Evolutionary conservation across 2,888 invertebrate genomes (phyloP), one percentile per base, ranked within the genome.

Genomic region (Tenthredo mesomela): DNA sequence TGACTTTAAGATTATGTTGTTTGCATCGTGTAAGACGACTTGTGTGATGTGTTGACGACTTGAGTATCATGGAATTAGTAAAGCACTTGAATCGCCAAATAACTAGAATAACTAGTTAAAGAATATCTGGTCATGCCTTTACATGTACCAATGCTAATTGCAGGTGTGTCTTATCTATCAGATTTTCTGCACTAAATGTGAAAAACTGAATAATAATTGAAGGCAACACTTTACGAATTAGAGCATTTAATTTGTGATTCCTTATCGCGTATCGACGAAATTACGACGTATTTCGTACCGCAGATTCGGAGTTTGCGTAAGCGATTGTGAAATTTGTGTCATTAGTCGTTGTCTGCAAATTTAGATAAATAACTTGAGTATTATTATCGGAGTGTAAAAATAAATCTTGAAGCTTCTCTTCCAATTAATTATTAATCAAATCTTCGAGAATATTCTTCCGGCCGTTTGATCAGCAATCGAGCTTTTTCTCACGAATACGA

Each of bases 1-100:
- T 47, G 33, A 47, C 82, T 43, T n/a, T 10, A 82, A 82, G 82
- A 82, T 67, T 65, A 82, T 18, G 82, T 47, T 82, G 82, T 82
- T 82, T 82, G 43, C 40, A 82, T 82, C 80, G 40, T 80, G 37
- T 40, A 37, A 61, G 33, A 77, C 47, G 12, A 37, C 7, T 18
- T 54, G 37, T 29, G 33, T 21, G 78, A 78, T 37, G n/a, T 21
- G 80, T 61, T 61, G 18, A 33, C 15, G 40, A 12, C 15, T 47
- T 15, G 9, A 54, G 33, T 21, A 73, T 73, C 71, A 73, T 43
- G 9, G 43, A 73, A 43, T 43, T n/a, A 43, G 15, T 25, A 10
- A 67, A 21, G 67, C 33, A 15, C 10, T 25, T 18, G 12, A 67
- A 18, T 6, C 15, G 6, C 67, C 18, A 47, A 47, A 47, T 47